A percentile compares a stretch with the other conserved stretches of the same genome.
Conservation (phyloP, 2,113 vertebrate species). For the Trogon melanurus region DNA sequence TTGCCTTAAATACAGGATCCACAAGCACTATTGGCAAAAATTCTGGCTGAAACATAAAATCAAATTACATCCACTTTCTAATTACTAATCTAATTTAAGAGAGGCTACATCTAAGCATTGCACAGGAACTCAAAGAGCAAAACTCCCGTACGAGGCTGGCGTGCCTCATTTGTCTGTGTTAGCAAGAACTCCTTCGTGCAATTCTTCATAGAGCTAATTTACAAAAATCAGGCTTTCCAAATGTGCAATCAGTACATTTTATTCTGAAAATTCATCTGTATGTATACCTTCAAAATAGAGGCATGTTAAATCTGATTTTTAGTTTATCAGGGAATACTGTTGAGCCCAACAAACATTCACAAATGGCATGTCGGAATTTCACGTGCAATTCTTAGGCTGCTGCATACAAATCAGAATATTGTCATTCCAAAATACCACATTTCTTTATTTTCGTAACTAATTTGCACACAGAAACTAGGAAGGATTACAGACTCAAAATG, state of each 20-base stretch:
- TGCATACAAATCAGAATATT: neutral
- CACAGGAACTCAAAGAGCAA: neutral
- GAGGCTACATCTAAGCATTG: neutral
- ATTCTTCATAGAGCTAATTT: neutral
- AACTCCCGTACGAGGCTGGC: rapidly evolving
- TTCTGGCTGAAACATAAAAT: neutral
- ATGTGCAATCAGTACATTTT: neutral
- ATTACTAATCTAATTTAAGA: neutral
- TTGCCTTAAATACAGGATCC: neutral
- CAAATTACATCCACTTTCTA: neutral
- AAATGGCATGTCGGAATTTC: neutral
- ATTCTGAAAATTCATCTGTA: neutral
- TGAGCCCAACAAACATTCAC: neutral
- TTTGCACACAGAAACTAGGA: neutral
- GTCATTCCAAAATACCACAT: neutral
- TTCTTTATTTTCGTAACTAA: neutral
- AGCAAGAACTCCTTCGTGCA: neutral
- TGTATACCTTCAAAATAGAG: neutral
- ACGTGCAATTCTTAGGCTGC: neutral
- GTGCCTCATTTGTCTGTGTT: neutral
- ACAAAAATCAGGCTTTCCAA: conserved; percentile 1
- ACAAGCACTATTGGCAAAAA: neutral
- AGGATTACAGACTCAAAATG: neutral
- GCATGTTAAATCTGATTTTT: neutral
- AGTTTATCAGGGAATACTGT: neutral